phyloP scores from a whole-genome alignment of 1,140 invertebrate species.

The Zaprionus camerounensis region DNA sequence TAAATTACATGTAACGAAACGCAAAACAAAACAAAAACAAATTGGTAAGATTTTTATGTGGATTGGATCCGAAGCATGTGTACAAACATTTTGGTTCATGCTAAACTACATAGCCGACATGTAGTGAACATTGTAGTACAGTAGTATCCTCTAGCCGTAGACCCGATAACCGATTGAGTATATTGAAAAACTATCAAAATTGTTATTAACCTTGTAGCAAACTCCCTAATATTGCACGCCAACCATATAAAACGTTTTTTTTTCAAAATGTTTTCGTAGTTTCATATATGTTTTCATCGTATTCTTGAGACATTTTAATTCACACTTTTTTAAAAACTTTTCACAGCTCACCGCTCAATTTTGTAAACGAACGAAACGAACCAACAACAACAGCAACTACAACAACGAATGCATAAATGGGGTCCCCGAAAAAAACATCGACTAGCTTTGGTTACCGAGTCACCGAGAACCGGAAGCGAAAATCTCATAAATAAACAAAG shows the following conservation, averaged over 20 bases:
- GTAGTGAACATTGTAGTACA: slow-evolving; percentile 46
- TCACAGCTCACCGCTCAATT: slow-evolving; percentile 76
- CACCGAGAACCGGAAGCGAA: slow-evolving; percentile 36
- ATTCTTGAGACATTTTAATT: slow-evolving; percentile 1
- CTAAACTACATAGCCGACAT: slow-evolving; percentile 67
- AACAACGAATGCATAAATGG: slow-evolving; percentile 75
- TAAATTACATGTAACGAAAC: slow-evolving; percentile 82
- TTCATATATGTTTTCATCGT: neutral
- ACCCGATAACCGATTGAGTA: slow-evolving; percentile 15
- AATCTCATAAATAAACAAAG: slow-evolving; percentile 52
- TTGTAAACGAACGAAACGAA: slow-evolving; percentile 83
- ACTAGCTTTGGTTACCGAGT: slow-evolving; percentile 42
- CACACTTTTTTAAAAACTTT: neutral
- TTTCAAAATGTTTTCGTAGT: slow-evolving; percentile 45
- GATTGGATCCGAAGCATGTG: slow-evolving; percentile 54
- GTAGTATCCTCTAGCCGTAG: slow-evolving; percentile 36
- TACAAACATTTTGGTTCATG: slow-evolving; percentile 58
- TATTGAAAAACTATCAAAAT: slow-evolving; percentile 40
- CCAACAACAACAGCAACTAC: slow-evolving; percentile 52
- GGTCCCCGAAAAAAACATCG: slow-evolving; percentile 62
- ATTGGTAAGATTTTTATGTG: slow-evolving; percentile 70
- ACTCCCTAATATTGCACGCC: slow-evolving; percentile 52
- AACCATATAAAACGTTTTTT: slow-evolving; percentile 15
- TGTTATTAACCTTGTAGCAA: slow-evolving; percentile 58
- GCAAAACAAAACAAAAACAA: slow-evolving; percentile 61